Evolutionary conservation across 2,888 invertebrate species (phyloP).

Genomic region (Trilocha varians): DNA sequence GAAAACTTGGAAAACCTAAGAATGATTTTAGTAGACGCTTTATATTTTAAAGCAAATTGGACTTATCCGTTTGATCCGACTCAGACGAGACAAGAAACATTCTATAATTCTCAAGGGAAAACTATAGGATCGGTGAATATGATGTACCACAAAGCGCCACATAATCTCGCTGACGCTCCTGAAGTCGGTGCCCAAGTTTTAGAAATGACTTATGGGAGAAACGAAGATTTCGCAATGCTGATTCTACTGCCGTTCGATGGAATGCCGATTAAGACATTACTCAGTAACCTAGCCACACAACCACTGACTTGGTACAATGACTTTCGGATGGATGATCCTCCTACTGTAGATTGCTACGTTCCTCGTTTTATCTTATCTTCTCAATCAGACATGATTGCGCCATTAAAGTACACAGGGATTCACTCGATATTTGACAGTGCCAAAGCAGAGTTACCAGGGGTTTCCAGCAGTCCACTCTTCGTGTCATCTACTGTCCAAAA

Average conservation of each 20-base stretch:
- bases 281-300: conserved; percentile 61
- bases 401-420: conserved; percentile 74
- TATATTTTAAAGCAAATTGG: conserved; percentile 84
- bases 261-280: conserved; percentile 55
- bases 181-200: conserved; percentile 75
- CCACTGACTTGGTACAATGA: conserved; percentile 65
- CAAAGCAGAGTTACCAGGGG: conserved; percentile 73
- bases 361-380: conserved; percentile 75
- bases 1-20: conserved; percentile 49
- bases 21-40: conserved; percentile 77
- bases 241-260: conserved; percentile 76
- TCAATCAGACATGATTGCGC: conserved; percentile 49
- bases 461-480: conserved; percentile 69
- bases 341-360: conserved; percentile 72
- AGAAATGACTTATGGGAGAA: conserved; percentile 79
- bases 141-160: conserved; percentile 80
- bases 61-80: conserved; percentile 75
- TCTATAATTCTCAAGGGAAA: conserved; percentile 73
- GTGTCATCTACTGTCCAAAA: conserved; percentile 78
- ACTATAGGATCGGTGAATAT: conserved; percentile 76
- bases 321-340: conserved; percentile 52
- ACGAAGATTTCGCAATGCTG: conserved; percentile 76
- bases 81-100: conserved; percentile 67
- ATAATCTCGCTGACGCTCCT: conserved; percentile 65
- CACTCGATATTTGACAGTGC: conserved; percentile 74